Percentiles rank a stretch among this genome's conserved stretches.
Conservation (phyloP, 1,140 invertebrate genomes). For the Wasmannia auropunctata region DNA sequence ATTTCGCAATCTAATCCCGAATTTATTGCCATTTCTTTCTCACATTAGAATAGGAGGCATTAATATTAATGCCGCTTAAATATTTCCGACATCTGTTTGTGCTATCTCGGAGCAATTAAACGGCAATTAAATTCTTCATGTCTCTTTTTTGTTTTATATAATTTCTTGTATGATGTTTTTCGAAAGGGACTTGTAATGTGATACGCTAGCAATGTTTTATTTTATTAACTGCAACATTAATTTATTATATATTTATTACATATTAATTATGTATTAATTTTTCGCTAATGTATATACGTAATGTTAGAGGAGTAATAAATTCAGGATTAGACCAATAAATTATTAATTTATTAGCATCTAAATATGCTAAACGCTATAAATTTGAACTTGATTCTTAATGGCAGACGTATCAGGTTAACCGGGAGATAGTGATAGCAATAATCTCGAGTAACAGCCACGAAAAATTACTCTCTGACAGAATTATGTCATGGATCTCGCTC, state of each 20-base stretch:
- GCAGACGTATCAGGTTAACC: not conserved
- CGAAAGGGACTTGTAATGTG: not conserved
- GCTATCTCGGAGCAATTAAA: not conserved
- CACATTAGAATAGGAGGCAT: not conserved
- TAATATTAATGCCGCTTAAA: not conserved
- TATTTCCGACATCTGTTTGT: not conserved
- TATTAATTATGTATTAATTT: too few relatives aligned
- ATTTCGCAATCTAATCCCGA: not conserved
- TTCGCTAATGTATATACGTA: not conserved
- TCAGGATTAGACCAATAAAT: not conserved
- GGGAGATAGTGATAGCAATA: not conserved
- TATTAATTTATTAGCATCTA: not conserved
- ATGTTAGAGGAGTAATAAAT: slow-evolving; percentile 1
- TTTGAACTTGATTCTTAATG: not conserved
- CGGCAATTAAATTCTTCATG: not conserved
- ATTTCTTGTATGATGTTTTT: not conserved
- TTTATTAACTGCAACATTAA: not conserved
- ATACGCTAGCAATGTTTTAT: not conserved
- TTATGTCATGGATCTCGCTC: not conserved
- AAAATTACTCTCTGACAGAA: not conserved
- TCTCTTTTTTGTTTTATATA: not conserved
- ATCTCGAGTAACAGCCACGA: not conserved
- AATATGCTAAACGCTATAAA: not conserved
- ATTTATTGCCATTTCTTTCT: not conserved
- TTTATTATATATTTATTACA: too few relatives aligned